These are phyloP conservation scores for Itoplectis maculator DNA, from an alignment of 2,888 invertebrate species.

Conservation along the genomic window DNA sequence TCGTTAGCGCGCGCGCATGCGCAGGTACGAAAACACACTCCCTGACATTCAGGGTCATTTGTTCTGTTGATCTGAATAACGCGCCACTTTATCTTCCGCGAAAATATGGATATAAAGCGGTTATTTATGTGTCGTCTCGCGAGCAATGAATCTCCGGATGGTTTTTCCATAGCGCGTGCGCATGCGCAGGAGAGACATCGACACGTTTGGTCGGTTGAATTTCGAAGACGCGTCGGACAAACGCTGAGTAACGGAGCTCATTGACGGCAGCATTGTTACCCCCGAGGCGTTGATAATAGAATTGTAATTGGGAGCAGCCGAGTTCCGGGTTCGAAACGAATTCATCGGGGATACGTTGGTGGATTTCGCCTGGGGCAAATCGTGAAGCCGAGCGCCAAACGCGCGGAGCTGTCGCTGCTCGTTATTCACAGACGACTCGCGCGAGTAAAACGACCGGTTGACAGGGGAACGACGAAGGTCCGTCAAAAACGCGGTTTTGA, in stretches of 20 bases:
- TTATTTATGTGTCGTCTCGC: neutral
- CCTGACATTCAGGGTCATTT: conserved; percentile 29
- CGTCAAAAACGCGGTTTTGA: too few species aligned
- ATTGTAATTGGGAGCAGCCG: conserved; percentile 69
- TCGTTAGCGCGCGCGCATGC: conserved; percentile 11
- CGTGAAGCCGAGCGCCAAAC: conserved; percentile 26
- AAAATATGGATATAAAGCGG: conserved; percentile 9
- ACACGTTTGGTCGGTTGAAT: too few species aligned
- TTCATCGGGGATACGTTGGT: conserved; percentile 1
- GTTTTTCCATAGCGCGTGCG: neutral
- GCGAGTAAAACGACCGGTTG: neutral
- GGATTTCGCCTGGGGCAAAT: conserved; percentile 30
- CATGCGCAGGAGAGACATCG: too few species aligned
- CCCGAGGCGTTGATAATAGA: conserved; percentile 60
- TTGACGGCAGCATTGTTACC: neutral
- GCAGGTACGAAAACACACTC: conserved; percentile 30
- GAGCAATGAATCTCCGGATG: neutral
- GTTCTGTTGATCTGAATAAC: conserved; percentile 18
- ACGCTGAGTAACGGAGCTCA: too few species aligned
- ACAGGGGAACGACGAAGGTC: too few species aligned
- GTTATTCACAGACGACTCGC: neutral
- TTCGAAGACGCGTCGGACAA: too few species aligned
- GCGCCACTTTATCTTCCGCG: conserved; percentile 4
- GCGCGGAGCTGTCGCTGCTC: neutral
- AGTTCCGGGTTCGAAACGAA: conserved; percentile 73